Percentiles rank a stretch among this genome's conserved stretches.
These are phyloP conservation scores for Desmophyllum pertusum DNA, from an alignment of 92 coral and sea anemone genomes.

Conservation along the genomic window DNA sequence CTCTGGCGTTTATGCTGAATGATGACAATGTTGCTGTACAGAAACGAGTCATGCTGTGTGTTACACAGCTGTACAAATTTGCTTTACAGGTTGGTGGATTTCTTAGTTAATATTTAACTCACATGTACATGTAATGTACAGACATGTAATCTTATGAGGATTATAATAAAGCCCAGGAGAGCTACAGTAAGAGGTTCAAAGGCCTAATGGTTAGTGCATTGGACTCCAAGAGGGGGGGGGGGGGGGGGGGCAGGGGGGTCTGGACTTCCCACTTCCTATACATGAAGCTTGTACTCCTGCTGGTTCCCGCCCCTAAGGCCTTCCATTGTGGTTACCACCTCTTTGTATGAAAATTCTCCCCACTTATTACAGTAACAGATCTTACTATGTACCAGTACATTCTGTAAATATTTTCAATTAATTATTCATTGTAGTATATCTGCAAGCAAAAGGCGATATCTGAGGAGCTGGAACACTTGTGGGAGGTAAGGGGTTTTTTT, in stretches of 20 bases:
- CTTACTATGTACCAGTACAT: neutral
- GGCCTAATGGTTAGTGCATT: no score
- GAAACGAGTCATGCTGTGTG: slow-evolving; percentile 92
- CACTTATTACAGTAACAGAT: no score
- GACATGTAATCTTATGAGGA: neutral
- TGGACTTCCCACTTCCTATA: no score
- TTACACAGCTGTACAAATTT: slow-evolving; percentile 91
- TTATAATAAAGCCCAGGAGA: no score
- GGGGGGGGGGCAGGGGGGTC: no score
- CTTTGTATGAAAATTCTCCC: no score
- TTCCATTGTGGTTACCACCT: no score
- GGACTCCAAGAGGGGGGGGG: no score
- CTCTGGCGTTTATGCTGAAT: slow-evolving; percentile 83
- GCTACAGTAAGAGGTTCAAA: no score
- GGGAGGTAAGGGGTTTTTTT: slow-evolving; percentile 88
- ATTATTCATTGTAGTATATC: slow-evolving; percentile 65
- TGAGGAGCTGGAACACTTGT: slow-evolving; percentile 90
- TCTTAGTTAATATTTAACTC: neutral
- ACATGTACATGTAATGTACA: neutral
- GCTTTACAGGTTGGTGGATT: slow-evolving; percentile 75
- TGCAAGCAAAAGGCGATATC: slow-evolving; percentile 88
- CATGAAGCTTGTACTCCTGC: no score
- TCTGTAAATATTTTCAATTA: neutral
- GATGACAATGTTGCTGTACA: slow-evolving; percentile 96
- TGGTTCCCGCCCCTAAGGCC: no score